A percentile compares a stretch with the other conserved stretches of the same genome.
Evolutionary conservation across 2,113 vertebrate genomes (phyloP).

Genomic region (Dasyprocta punctata): DNA sequence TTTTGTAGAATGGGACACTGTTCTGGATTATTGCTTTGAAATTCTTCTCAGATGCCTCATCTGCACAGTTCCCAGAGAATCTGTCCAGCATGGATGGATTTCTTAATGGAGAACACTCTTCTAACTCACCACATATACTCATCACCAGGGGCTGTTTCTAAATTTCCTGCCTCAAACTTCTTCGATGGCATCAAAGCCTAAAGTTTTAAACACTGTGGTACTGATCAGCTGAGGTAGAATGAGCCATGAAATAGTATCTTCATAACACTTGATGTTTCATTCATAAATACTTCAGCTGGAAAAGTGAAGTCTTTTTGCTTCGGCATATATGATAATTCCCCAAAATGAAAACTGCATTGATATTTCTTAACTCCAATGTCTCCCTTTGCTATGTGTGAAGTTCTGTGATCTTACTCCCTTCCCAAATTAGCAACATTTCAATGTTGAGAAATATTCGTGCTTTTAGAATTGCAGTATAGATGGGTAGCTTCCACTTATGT

Average conservation of each 20-base stretch:
- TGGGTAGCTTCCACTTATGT: neutral
- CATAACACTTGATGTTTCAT: neutral
- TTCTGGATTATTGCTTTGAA: neutral
- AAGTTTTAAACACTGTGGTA: neutral
- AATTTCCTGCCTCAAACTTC: neutral
- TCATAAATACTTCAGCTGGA: neutral
- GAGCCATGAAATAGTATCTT: neutral
- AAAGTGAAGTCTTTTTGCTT: neutral
- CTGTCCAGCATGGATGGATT: neutral
- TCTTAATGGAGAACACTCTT: neutral
- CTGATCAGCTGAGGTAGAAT: neutral
- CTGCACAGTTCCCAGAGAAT: neutral
- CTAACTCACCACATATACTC: neutral
- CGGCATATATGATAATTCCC: neutral
- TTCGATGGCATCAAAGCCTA: neutral
- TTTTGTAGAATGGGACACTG: neutral
- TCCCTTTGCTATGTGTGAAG: neutral
- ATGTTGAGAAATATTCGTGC: no score
- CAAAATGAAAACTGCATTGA: neutral
- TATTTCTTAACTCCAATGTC: neutral
- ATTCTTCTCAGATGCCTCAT: neutral
- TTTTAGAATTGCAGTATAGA: neutral
- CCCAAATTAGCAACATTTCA: neutral
- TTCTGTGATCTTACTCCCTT: conserved; percentile 4
- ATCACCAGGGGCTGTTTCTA: neutral